A percentile compares a stretch with the other conserved stretches of the same genome.
Evolutionary conservation across 2,113 vertebrate species (phyloP).

Genomic region (Pandion haliaetus): DNA sequence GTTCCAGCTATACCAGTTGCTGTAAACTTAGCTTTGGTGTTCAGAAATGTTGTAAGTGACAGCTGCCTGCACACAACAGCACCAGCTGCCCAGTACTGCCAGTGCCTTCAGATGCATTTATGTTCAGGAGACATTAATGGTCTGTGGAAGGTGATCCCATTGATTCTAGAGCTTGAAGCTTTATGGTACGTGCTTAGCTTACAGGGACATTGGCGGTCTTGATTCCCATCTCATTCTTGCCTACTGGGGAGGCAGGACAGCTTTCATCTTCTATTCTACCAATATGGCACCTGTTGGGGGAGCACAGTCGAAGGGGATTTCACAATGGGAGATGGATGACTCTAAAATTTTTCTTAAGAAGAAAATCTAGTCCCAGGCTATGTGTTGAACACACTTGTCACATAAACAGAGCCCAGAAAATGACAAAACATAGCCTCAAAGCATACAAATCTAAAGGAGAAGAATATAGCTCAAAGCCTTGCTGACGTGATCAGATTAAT

Average conservation of each 20-base stretch:
- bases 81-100: not conserved
- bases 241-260: not conserved
- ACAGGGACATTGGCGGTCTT: not conserved
- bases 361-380: not conserved
- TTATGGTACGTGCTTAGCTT: not conserved
- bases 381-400: not conserved
- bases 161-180: not conserved
- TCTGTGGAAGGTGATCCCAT: not conserved
- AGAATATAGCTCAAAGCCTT: constrained; percentile 19
- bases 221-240: not conserved
- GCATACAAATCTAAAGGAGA: not conserved
- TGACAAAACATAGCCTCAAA: constrained; percentile 32
- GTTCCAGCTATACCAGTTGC: not conserved
- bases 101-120: not conserved
- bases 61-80: not conserved
- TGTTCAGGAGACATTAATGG: not conserved
- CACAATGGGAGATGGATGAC: not conserved
- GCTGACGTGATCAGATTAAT: constrained; percentile 54
- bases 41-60: not conserved
- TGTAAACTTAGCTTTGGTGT: not conserved
- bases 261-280: not conserved
- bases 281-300: not conserved
- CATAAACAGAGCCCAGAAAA: not conserved
- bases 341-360: not conserved
- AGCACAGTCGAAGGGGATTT: not conserved